Base-by-base conservation (phyloP, 2,113 vertebrate genomes). In the Ammodytes dubius region DNA sequence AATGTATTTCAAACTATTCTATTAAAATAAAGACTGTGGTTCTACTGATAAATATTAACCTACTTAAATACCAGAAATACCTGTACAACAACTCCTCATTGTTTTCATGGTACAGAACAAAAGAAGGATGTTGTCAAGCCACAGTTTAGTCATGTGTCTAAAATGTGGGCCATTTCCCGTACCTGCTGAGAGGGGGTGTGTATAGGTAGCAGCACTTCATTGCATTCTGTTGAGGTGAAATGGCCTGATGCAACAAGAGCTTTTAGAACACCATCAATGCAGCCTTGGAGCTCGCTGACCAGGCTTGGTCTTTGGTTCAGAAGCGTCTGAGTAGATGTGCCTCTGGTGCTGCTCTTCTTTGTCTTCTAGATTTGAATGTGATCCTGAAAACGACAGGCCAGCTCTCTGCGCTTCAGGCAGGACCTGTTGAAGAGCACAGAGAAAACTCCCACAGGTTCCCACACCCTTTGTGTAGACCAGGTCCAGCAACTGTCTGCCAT, bases 131-230 rank as follows among this genome's bases (percentile, higher is more conserved):
- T 27, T 80, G 39, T 35, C n/a, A 61, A 45, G n/a, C 47, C 59
- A 49, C 4, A 13, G 13, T 70, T 12, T 11, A 58, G 47, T 8
- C 7, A 39, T 40, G 2, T 70, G 39, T 15, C 13, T 19, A 10
- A 12, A 35, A 60, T 1, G 0, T 39, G 50, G 5, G 42, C 4
- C 50, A 42, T 49, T 39, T 37, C 40, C 46, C 19, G 9, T 64
- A 97, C 97, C 96, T 95, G 94, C 80, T 97, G 96, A 27, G 95
- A 94, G 1, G 95, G 89, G 0, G 96, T 97, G 85, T 94, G 90
- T 65, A 96, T 84, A 1, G 96, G 94, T 52, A 96, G 64, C 52
- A 84, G 90, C 72, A 97, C 94, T 17, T 91, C 94, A 17, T 96
- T 91, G 58, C 92, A 94, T 19, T 97, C 96, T 2, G 88, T 91